Evolutionary conservation across 2,113 vertebrate species (phyloP), one percentile per base, ranked within the genome.

Genomic region (Boulengeromyrus knoepffleri): DNA sequence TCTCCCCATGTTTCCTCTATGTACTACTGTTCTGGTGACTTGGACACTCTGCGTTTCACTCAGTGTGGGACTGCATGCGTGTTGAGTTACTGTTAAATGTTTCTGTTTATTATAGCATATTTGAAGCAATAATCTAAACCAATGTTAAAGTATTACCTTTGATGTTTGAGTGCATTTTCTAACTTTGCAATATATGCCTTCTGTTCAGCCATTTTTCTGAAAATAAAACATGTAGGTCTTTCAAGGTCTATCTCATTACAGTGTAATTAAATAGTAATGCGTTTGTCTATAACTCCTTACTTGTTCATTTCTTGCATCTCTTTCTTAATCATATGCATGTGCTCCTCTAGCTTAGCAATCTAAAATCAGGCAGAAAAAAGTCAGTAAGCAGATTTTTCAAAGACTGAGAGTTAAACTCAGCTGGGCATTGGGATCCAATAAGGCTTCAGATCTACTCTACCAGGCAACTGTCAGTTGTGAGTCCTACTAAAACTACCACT

Each of bases 301-400:
- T 95, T 91, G 89, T 96, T 95, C 45, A 97, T 91, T 89, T 95
- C 94, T 83, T 97, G 95, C 45, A 97, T 94, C 92, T 97, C 95
- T 89, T 97, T 94, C 86, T 94, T 94, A 87, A 95, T 95, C 92
- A 95, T 96, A 91, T 94, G 93, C n/a, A 97, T 92, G 24, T 93
- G 91, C 4, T 96, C 96, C 90, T 98, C 97, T 90, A 97, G 91
- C 93, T 96, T 97, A 31, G 93, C 92, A 85, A 92, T 96, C 98
- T 99, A 93, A 53, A 91, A 84, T 47, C 3, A 53, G 58, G 45
- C 49, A 90, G 12, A 36, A 62, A 47, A n/a, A n/a, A 24, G 13
- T 83, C 46, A 83, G 27, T 24, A 87, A 39, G 50, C 10, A 52
- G 10, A 87, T 87, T 27, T 87, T 9, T 87, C 47, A 36, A 77